phyloP scores from a whole-genome alignment of 2,797 vertebrate genomes.

The Intellagama lesueurii region DNA sequence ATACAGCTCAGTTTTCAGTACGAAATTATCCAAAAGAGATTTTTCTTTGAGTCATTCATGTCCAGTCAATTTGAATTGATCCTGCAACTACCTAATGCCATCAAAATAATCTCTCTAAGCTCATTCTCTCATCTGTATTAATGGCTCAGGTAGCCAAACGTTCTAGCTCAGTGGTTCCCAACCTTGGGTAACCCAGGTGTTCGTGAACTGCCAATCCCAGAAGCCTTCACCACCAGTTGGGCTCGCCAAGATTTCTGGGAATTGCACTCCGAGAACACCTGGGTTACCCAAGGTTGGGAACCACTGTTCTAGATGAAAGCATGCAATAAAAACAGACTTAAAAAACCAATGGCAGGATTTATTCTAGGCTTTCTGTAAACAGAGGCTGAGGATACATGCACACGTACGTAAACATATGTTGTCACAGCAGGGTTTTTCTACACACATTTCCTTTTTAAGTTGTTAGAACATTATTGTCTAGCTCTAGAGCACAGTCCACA shows the following conservation, averaged over 20 bases:
- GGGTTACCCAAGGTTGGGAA: too few species aligned
- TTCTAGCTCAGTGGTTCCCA: too few species aligned
- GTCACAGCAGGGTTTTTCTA: too few species aligned
- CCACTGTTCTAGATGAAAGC: not conserved
- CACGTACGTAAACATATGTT: fast-evolving
- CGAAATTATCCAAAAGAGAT: not conserved
- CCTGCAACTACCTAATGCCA: not conserved
- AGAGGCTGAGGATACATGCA: not conserved
- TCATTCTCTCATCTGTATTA: not conserved
- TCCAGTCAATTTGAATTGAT: not conserved
- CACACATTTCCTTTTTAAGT: not conserved
- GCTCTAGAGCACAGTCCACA: not conserved
- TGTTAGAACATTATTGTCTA: not conserved
- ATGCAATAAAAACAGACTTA: not conserved
- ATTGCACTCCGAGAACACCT: too few species aligned
- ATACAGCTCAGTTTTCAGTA: not conserved
- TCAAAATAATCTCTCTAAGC: not conserved
- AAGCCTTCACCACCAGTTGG: too few species aligned
- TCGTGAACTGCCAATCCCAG: too few species aligned
- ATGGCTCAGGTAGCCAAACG: not conserved
- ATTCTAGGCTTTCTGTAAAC: not conserved
- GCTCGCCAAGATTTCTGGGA: too few species aligned
- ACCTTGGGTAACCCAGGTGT: too few species aligned
- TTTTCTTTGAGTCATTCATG: not conserved
- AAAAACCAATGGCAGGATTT: not conserved